phyloP scores from a whole-genome alignment of 2,113 vertebrate species.

The Thermophis baileyi region DNA sequence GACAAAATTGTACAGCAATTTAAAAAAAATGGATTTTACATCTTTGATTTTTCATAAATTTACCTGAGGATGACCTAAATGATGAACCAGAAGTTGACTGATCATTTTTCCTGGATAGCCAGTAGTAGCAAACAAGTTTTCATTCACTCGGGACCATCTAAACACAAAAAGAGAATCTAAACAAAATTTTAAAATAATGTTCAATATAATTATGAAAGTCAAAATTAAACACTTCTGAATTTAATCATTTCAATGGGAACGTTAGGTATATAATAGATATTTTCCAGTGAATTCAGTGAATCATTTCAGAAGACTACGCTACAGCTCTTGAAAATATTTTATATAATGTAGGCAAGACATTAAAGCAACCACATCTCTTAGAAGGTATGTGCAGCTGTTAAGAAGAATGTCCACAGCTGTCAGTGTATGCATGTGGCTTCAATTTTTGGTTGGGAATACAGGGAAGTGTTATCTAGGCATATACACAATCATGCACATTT shows the following conservation, averaged over 20 bases:
- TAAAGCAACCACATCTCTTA: not conserved
- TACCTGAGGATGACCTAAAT: constrained; percentile 94
- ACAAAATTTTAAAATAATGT: not conserved
- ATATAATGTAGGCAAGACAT: not conserved
- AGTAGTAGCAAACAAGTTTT: constrained; percentile 91
- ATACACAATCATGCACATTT: not conserved
- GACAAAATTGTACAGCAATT: not conserved
- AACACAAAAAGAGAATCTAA: not conserved
- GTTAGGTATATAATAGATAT: not conserved
- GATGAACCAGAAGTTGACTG: constrained; percentile 89
- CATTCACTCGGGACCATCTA: constrained; percentile 91
- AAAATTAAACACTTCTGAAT: not conserved
- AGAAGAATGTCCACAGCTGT: not conserved
- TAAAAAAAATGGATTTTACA: not conserved
- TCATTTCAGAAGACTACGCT: not conserved
- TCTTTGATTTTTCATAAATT: constrained; percentile 24
- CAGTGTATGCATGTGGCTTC: not conserved
- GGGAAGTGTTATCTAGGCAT: not conserved
- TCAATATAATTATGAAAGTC: not conserved
- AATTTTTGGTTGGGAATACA: not conserved
- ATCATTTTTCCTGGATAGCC: constrained; percentile 91
- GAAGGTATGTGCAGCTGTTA: not conserved
- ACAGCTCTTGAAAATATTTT: not conserved
- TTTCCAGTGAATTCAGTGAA: not conserved
- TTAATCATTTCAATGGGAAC: not conserved